Evolutionary conservation across 1,140 invertebrate genomes (phyloP), one percentile per base, ranked within the genome.

Genomic region (Drosophila pandora): DNA sequence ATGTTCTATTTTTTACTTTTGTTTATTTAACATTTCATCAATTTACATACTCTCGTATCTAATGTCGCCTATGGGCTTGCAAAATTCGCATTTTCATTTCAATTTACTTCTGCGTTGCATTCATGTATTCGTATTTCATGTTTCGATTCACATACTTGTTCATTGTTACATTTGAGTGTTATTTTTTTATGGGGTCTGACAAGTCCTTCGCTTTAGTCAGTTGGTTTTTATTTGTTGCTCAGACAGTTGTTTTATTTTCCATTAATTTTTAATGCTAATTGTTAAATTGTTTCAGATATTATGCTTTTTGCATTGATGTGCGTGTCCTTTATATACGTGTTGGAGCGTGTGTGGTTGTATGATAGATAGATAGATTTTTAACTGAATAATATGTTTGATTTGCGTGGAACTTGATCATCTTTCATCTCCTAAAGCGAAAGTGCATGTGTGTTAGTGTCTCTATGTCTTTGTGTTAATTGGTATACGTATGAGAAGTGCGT

Each of bases 201-300:
- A 77, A 85, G 60, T 76, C 76, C 65, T 74, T 85, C 78, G 77
- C 64, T 74, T 79, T 80, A 80, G 81, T 76, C 79, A 87, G 82
- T 87, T 82, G 70, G 56, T 76, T 87, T 87, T 71, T 34, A 34
- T 34, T 10, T 34, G 32, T 34, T 78, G 82, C 78, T 85, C 82
- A 85, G 82, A 85, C 78, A 85, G 55, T 79, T 75, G 30, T 52
- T 45, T 50, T 23, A 22, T 39, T 53, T 59, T 50, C 45, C 37
- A 43, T 82, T 72, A 68, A 75, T 82, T 49, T 76, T 75, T 87
- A 82, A 82, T 81, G 68, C 60, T 87, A 82, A 82, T 78, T 87
- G 83, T 58, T 82, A 87, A 87, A 82, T 87, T 85, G 58, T 62
- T 75, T 63, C 59, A 54, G 64, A 82, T 87, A 82, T 71, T 65